phyloP scores from a whole-genome alignment of 2,113 vertebrate species.

The Lamprotornis superbus region DNA sequence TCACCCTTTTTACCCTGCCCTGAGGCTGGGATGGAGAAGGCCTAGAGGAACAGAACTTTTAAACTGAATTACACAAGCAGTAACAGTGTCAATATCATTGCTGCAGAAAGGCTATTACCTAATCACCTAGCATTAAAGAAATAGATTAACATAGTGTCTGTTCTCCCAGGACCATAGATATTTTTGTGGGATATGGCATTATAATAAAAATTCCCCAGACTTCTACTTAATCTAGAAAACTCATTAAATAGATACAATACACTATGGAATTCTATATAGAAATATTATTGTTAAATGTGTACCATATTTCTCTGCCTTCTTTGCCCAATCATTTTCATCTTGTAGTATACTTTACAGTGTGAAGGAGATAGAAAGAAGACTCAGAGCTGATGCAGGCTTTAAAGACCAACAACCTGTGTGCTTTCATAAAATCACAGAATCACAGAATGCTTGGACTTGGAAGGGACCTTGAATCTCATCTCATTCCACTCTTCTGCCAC shows the following conservation, averaged over 20 bases:
- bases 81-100: conserved; percentile 2
- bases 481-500: background rate
- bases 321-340: background rate
- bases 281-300: conserved; percentile 39
- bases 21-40: background rate
- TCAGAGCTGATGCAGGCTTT: background rate
- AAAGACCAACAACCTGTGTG: background rate
- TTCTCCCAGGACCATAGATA: conserved; percentile 39
- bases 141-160: conserved; percentile 29
- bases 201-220: conserved; percentile 65
- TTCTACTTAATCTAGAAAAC: conserved; percentile 60
- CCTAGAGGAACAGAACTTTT: background rate
- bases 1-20: background rate
- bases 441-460: background rate
- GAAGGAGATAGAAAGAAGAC: background rate
- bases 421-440: background rate
- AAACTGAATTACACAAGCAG: background rate
- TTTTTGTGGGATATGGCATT: conserved; percentile 42
- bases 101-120: conserved; percentile 1
- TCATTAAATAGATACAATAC: conserved; percentile 58
- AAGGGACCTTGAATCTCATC: background rate
- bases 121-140: conserved; percentile 1
- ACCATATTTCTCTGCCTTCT: conserved; percentile 44
- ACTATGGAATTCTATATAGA: conserved; percentile 51
- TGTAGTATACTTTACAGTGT: background rate